Evolutionary conservation across 2,113 vertebrate genomes (phyloP), one percentile per base, ranked within the genome.

Genomic region (Tricholaema leucomelas): DNA sequence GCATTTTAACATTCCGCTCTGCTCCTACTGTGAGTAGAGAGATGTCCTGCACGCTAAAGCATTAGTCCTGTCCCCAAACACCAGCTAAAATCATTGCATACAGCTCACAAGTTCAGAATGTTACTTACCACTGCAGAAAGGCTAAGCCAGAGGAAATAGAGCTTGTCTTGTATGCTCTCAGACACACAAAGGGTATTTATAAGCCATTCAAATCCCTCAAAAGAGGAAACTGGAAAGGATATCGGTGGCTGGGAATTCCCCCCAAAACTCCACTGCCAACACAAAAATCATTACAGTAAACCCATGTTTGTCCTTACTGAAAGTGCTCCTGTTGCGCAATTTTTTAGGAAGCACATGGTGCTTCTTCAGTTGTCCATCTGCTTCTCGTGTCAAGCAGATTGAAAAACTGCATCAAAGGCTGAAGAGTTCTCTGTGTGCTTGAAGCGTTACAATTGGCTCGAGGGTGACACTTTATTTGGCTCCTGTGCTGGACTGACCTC

Each of bases 61-160:
- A 31, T 73, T 24, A 10, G 15, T 56, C 24, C 56, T 60, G 17
- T 33, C 72, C 87, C 92, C 35, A 10, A 72, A 44, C 7, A 61
- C 24, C 36, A 54, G 33, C 70, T 78, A 36, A 35, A 71, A 80
- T 7, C 36, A 58, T 10, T 20, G 25, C 66, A 58, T 12, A 27
- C 10, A 67, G 23, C 25, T 64, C 42, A 65, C 27, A 54, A 48
- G 70, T 70, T 79, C 75, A 91, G 50, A 87, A 2, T 63, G 24
- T 77, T 64, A 94, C 93, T 95, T 64, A 95, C 94, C 91, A n/a
- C 67, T 56, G 67, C 75, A 80, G 87, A 76, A 66, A 10, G 4
- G 79, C n/a, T 74, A 77, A 81, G 38, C 14, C 35, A 40, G 10
- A 87, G 67, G 21, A 87, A 46, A 46, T 46, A 70, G 75, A 91